Evolutionary conservation across 2,888 invertebrate species (phyloP).

Genomic region (Drosophila mimica): DNA sequence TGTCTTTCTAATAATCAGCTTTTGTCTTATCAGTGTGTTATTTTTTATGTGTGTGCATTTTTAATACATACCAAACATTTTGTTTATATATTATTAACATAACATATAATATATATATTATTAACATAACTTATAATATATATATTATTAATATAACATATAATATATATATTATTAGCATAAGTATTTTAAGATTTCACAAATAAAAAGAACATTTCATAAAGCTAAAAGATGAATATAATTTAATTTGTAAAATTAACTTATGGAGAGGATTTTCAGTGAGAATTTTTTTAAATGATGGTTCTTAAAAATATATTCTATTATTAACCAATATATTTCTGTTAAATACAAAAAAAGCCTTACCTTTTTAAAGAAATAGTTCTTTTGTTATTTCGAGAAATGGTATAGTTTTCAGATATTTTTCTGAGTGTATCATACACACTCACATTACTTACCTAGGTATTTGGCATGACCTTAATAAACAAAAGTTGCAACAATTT

Average conservation of each 20-base stretch:
- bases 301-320: not conserved
- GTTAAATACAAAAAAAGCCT: not conserved
- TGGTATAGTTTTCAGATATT: not conserved
- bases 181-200: not conserved
- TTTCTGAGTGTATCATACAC: not conserved
- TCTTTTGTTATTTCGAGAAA: not conserved
- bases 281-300: not conserved
- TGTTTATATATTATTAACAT: too few species aligned
- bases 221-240: not conserved
- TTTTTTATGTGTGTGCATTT: not conserved
- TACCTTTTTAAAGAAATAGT: not conserved
- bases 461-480: slow-evolving; percentile 10
- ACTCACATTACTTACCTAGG: not conserved
- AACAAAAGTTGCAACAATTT: slow-evolving; percentile 46
- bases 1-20: not conserved
- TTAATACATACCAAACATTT: too few species aligned
- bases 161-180: too few species aligned
- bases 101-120: too few species aligned
- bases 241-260: not conserved
- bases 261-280: too few species aligned
- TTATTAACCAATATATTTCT: not conserved
- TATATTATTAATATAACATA: too few species aligned
- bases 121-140: not conserved
- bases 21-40: not conserved
- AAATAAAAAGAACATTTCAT: not conserved